These are phyloP conservation scores for Crotalus tigris DNA, from an alignment of 2,113 vertebrate species.

Conservation along the genomic window DNA sequence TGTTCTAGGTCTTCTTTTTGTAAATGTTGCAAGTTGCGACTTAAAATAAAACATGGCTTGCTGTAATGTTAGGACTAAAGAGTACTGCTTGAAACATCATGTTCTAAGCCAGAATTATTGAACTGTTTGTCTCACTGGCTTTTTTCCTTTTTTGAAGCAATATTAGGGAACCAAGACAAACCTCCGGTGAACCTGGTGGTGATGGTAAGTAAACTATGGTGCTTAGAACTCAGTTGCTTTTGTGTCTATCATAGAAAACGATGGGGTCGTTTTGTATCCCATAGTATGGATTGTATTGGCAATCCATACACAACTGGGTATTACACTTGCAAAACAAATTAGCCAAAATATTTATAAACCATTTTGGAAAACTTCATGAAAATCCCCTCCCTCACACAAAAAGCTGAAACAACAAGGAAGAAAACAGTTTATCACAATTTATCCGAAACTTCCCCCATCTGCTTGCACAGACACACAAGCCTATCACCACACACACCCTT, in stretches of 20 bases:
- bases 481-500: neutral
- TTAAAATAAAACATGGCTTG: neutral
- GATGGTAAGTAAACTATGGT: conserved; percentile 52
- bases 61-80: neutral
- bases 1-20: neutral
- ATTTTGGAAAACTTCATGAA: neutral
- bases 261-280: neutral
- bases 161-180: conserved; percentile 42
- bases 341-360: neutral
- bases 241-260: neutral
- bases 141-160: conserved; percentile 27
- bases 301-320: neutral
- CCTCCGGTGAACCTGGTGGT: conserved; percentile 38
- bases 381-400: neutral
- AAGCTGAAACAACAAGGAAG: neutral
- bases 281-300: neutral
- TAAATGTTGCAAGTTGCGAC: neutral
- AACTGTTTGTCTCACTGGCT: neutral
- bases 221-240: neutral
- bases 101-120: neutral
- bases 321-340: neutral
- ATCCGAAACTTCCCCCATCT: neutral
- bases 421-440: neutral
- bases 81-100: neutral
- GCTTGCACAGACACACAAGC: neutral